Conservation (phyloP, 2,888 invertebrate species). For the Caenorhabditis sp. region DNA sequence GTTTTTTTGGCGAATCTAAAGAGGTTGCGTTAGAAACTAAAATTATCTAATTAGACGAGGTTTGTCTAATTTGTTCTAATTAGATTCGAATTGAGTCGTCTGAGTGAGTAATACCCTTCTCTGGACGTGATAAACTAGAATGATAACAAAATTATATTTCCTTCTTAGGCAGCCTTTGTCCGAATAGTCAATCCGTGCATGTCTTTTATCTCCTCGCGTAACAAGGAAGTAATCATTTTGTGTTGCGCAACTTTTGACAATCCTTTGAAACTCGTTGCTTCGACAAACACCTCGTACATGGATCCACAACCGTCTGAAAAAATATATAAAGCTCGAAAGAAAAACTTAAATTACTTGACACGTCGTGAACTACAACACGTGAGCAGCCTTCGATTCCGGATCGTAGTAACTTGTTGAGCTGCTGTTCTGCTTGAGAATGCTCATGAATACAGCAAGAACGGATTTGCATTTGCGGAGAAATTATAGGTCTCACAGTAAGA, state of each 20-base stretch:
- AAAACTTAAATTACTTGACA: slow-evolving; percentile 77
- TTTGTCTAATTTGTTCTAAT: too few relatives aligned
- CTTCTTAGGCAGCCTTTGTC: slow-evolving; percentile 82
- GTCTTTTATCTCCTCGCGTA: slow-evolving; percentile 87
- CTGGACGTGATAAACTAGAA: neutral
- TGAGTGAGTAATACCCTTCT: neutral
- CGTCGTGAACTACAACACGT: slow-evolving; percentile 79
- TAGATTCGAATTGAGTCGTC: too few relatives aligned
- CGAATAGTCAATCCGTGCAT: slow-evolving; percentile 89
- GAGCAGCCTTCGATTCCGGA: slow-evolving; percentile 79
- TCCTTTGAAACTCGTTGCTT: slow-evolving; percentile 80
- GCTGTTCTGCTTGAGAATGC: too few relatives aligned
- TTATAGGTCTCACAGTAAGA: too few relatives aligned
- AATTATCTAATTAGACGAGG: too few relatives aligned
- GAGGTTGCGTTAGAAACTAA: too few relatives aligned
- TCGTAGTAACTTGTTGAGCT: too few relatives aligned
- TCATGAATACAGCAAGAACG: too few relatives aligned
- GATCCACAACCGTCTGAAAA: slow-evolving; percentile 81
- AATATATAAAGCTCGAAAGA: neutral
- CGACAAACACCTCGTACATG: slow-evolving; percentile 80
- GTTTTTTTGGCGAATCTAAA: too few relatives aligned
- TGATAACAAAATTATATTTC: too few relatives aligned
- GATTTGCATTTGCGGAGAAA: too few relatives aligned
- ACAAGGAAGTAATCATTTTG: slow-evolving; percentile 74
- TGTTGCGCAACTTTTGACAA: slow-evolving; percentile 79